Percentiles rank a stretch among this genome's conserved stretches.
Conservation (phyloP, 2,113 vertebrate species). For the Phycodurus eques region DNA sequence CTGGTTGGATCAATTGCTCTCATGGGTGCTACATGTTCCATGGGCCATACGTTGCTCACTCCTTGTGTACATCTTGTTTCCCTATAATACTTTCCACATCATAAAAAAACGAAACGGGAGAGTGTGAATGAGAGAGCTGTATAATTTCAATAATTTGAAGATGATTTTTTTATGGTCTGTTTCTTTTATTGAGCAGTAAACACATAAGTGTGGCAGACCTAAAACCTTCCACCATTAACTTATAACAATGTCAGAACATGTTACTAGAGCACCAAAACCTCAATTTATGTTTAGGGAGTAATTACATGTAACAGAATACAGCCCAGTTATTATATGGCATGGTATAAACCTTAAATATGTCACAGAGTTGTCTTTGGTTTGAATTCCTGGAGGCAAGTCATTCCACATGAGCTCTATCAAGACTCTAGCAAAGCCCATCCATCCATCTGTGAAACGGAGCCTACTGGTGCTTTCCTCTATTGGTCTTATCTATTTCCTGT, state of each 20-base stretch:
- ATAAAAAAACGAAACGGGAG: conserved; percentile 24
- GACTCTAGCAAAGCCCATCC: conserved; percentile 28
- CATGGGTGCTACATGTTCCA: neutral
- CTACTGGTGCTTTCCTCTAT: conserved; percentile 50
- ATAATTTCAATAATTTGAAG: conserved; percentile 49
- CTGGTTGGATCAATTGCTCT: neutral
- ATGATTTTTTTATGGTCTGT: conserved; percentile 52
- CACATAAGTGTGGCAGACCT: conserved; percentile 33
- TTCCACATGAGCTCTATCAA: conserved; percentile 47
- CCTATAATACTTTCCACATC: conserved; percentile 39
- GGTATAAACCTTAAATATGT: conserved; percentile 16
- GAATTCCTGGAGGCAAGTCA: conserved; percentile 35
- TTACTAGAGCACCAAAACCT: conserved; percentile 21
- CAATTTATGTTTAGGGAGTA: conserved; percentile 43
- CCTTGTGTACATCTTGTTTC: conserved; percentile 23
- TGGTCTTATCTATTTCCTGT: conserved; percentile 62
- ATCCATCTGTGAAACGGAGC: conserved; percentile 47
- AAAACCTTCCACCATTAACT: conserved; percentile 19
- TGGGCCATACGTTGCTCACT: neutral
- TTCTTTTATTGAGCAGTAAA: conserved; percentile 56
- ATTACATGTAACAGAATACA: conserved; percentile 40
- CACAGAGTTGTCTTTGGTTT: conserved; percentile 11
- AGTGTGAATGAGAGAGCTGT: conserved; percentile 32
- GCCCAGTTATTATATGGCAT: conserved; percentile 1
- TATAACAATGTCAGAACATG: conserved; percentile 45